These are phyloP conservation scores for Lanius ludovicianus DNA, from an alignment of 2,113 vertebrate species.

Conservation along the genomic window DNA sequence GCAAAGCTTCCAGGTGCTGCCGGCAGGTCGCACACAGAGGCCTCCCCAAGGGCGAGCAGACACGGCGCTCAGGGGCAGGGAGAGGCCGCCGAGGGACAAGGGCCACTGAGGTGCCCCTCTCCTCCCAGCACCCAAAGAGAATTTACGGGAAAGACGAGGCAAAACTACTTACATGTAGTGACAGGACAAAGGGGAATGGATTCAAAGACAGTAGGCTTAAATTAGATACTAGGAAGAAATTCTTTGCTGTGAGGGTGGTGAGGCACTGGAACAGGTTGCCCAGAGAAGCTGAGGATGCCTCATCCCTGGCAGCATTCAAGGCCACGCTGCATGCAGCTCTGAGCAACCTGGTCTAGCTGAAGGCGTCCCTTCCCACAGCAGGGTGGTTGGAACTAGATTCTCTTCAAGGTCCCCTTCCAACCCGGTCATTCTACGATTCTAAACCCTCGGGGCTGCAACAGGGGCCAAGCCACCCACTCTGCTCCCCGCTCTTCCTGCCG, in stretches of 20 bases:
- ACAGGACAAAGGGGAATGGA: too few relatives aligned
- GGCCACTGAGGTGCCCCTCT: neutral
- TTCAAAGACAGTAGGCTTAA: neutral
- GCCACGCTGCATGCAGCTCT: neutral
- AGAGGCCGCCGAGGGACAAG: too few relatives aligned
- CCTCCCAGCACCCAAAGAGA: neutral
- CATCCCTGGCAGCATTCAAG: neutral
- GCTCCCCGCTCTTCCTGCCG: too few relatives aligned
- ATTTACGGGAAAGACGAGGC: too few relatives aligned
- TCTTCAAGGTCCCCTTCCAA: neutral
- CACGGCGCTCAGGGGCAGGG: neutral
- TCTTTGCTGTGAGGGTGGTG: too few relatives aligned
- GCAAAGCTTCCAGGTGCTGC: neutral
- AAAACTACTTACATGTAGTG: neutral
- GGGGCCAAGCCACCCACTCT: neutral
- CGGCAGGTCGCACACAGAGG: neutral
- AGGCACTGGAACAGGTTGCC: neutral
- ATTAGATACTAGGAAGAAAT: neutral
- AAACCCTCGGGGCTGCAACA: too few relatives aligned
- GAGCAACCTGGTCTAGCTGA: neutral
- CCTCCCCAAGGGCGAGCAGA: neutral
- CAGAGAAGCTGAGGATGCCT: neutral
- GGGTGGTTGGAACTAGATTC: accelerated
- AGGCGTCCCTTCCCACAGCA: neutral
- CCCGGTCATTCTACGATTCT: neutral